phyloP scores from a whole-genome alignment of 2,797 vertebrate genomes.

The Leptatherina wallacei region DNA sequence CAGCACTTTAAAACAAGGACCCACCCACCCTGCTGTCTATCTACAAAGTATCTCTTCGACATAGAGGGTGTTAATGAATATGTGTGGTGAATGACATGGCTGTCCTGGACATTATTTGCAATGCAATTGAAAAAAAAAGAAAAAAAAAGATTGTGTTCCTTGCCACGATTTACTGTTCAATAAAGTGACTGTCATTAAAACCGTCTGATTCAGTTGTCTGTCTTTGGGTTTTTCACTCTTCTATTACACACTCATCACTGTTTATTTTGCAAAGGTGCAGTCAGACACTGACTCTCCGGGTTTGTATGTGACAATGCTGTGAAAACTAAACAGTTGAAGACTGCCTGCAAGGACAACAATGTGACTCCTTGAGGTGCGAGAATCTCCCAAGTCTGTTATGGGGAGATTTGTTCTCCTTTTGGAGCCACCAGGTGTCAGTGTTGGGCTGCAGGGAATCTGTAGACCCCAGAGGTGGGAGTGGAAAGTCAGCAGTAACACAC shows the following conservation, averaged over 20 bases:
- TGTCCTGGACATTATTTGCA: conserved; percentile 73
- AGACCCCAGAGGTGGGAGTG: conserved; percentile 11
- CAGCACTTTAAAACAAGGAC: conserved; percentile 76
- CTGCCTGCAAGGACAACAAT: conserved; percentile 26
- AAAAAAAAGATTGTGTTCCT: conserved; percentile 67
- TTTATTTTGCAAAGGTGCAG: conserved; percentile 33
- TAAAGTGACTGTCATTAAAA: conserved; percentile 80
- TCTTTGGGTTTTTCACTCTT: conserved; percentile 6
- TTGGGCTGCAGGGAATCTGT: conserved; percentile 35
- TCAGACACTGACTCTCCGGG: neutral
- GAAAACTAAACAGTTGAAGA: conserved; percentile 43
- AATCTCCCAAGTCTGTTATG: conserved; percentile 19
- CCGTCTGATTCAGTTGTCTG: conserved; percentile 32
- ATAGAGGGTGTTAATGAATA: conserved; percentile 60
- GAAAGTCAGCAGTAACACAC: conserved; percentile 8
- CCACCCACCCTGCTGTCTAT: conserved; percentile 41
- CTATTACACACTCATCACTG: neutral
- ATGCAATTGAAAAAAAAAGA: conserved; percentile 57
- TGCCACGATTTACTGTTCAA: conserved; percentile 85
- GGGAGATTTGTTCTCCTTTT: conserved; percentile 9
- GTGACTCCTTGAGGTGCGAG: conserved; percentile 26
- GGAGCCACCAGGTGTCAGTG: conserved; percentile 78
- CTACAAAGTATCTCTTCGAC: conserved; percentile 51
- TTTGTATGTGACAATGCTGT: conserved; percentile 23
- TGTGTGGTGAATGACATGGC: conserved; percentile 66